Evolutionary conservation across 2,797 vertebrate genomes (phyloP), one percentile per base, ranked within the genome.

Genomic region (Pyrrhura leucotis): DNA sequence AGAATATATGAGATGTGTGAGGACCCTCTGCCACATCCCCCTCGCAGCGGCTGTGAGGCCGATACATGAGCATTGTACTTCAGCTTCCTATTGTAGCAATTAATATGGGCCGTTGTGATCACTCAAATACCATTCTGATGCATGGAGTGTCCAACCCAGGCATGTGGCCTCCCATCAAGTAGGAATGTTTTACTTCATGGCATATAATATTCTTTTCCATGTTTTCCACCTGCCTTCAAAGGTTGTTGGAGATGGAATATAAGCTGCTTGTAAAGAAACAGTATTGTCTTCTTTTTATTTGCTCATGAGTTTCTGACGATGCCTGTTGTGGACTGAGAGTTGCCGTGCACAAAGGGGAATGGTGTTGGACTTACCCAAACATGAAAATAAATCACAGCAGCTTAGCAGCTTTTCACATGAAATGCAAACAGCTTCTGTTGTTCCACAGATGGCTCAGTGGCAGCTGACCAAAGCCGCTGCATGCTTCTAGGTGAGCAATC

Each of bases 11-110:
- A 28, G 18, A 39, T 1, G 4, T 2, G 31, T 25, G 45, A 29
- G 22, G 44, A 19, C 26, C 50, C 62, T 15, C 14, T 0, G 2
- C 29, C 33, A 7, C 1, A 1, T 44, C 47, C 23, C 33, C 47
- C 8, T 28, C 1, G 6, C 29, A 31, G 39, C 29, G 4, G 14
- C 4, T 10, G 20, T 3, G 2, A 50, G 33, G 42, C 42, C 42
- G 42, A 42, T 42, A 18, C 44, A 12, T 12, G 6, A 42, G 17
- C 39, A 26, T 45, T 76, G 1, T 5, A 12, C 28, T 22, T 48
- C 31, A n/a, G 13, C 16, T 65, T 65, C 53, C 9, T 11, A 7
- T 12, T 18, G 20, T 12, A 29, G 39, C 65, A 42, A 59, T 35
- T 14, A 29, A 3, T 16, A 25, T 16, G 33, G 54, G 54, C 54